Percentiles rank a stretch among this genome's conserved stretches.
These are phyloP conservation scores for Gastrophysa polygoni DNA, from an alignment of 2,888 invertebrate genomes.

Conservation along the genomic window DNA sequence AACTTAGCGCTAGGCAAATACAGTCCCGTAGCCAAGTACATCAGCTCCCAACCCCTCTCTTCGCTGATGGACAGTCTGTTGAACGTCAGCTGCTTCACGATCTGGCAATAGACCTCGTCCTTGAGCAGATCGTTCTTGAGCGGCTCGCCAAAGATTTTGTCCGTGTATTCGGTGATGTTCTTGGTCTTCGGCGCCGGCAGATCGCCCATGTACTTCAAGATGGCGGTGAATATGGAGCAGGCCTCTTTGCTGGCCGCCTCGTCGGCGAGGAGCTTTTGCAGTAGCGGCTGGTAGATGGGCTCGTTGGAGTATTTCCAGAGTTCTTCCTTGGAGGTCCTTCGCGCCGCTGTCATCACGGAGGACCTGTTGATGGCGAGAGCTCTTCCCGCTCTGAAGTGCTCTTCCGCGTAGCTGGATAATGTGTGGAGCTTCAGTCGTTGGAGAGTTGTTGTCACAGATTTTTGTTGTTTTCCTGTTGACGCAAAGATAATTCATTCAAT, in stretches of 20 bases:
- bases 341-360: slow-evolving; percentile 69
- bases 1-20: slow-evolving; percentile 80
- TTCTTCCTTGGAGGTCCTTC: slow-evolving; percentile 70
- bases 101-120: slow-evolving; percentile 77
- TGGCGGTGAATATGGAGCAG: slow-evolving; percentile 64
- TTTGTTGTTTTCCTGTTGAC: slow-evolving; percentile 6
- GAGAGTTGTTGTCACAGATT: slow-evolving; percentile 60
- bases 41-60: slow-evolving; percentile 92
- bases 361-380: slow-evolving; percentile 65
- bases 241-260: slow-evolving; percentile 76
- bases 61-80: slow-evolving; percentile 85
- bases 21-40: slow-evolving; percentile 89
- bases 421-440: slow-evolving; percentile 79
- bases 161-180: slow-evolving; percentile 82
- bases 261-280: slow-evolving; percentile 75
- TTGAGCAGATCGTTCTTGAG: slow-evolving; percentile 76
- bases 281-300: slow-evolving; percentile 80
- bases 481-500: too few species aligned
- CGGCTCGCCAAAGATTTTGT: slow-evolving; percentile 83
- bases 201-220: slow-evolving; percentile 91
- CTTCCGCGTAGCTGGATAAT: slow-evolving; percentile 80
- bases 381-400: slow-evolving; percentile 71
- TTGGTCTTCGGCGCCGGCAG: slow-evolving; percentile 81
- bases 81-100: slow-evolving; percentile 91
- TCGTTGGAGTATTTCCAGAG: slow-evolving; percentile 84